Percentiles rank a stretch among this genome's conserved stretches.
phyloP scores from a whole-genome alignment of 1,140 invertebrate genomes.

The Theocolax elegans region DNA sequence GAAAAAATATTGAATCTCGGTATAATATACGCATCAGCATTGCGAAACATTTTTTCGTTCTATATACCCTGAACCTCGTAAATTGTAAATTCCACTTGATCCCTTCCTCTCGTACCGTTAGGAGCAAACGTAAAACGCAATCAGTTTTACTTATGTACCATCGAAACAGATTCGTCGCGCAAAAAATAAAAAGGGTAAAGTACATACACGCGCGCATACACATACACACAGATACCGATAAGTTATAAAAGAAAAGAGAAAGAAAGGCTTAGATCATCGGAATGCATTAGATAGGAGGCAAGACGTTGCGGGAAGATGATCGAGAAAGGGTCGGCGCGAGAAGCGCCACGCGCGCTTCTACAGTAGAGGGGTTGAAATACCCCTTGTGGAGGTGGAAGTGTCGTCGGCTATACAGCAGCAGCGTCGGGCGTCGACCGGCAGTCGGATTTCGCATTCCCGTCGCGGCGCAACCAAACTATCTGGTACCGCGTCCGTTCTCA shows the following conservation, averaged over 20 bases:
- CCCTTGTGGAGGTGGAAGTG: constrained; percentile 39
- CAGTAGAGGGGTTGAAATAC: neutral
- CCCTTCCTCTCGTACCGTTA: too few species aligned
- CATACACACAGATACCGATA: neutral
- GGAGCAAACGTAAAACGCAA: neutral
- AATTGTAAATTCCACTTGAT: too few species aligned
- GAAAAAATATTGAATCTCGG: too few species aligned
- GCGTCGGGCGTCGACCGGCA: constrained; percentile 63
- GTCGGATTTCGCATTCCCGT: constrained; percentile 51
- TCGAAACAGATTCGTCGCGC: neutral
- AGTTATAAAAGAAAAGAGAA: neutral
- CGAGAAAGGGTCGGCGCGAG: constrained; percentile 2
- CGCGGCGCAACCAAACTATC: neutral
- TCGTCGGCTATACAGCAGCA: constrained; percentile 49
- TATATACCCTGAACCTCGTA: too few species aligned
- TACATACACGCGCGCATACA: too few species aligned
- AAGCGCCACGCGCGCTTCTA: neutral
- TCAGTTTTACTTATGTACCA: neutral
- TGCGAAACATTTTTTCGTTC: too few species aligned
- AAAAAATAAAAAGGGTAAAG: too few species aligned
- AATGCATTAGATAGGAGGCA: neutral
- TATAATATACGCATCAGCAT: too few species aligned
- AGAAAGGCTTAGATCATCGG: neutral
- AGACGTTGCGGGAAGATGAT: neutral
- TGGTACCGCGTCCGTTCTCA: constrained; percentile 19